Conservation (phyloP, 1,140 invertebrate genomes). For the Contarinia nasturtii region DNA sequence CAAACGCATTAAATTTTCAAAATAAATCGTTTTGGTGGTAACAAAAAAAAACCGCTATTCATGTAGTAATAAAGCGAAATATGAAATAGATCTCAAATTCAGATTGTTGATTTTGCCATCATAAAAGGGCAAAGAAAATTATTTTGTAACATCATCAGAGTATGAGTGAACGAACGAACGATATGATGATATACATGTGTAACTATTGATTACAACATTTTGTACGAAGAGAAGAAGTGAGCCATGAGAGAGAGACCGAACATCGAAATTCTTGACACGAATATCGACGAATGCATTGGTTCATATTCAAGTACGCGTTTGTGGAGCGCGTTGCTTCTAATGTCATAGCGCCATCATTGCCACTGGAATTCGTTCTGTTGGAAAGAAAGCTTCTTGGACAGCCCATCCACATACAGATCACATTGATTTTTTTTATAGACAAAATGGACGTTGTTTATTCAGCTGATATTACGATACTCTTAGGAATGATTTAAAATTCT, state of each 20-base stretch:
- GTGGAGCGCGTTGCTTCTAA: constrained; percentile 10
- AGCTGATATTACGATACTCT: not conserved
- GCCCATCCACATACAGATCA: constrained; percentile 13
- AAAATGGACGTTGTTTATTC: constrained; percentile 13
- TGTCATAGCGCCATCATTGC: constrained; percentile 10
- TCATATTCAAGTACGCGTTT: not conserved
- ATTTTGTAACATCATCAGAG: constrained; percentile 1
- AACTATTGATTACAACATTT: constrained; percentile 17
- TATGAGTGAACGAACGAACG: not conserved
- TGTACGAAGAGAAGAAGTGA: constrained; percentile 2
- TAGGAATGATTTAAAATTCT: too few relatives aligned
- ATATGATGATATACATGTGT: constrained; percentile 13
- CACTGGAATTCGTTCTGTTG: constrained; percentile 5
- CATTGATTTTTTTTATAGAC: constrained; percentile 16
- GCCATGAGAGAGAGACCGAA: not conserved
- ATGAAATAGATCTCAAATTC: not conserved
- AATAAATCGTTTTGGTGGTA: not conserved
- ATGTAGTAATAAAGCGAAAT: too few relatives aligned
- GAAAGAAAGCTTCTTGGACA: constrained; percentile 14
- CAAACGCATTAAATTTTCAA: not conserved
- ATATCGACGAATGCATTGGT: too few relatives aligned
- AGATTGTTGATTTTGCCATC: not conserved
- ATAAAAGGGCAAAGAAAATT: not conserved
- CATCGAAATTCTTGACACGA: too few relatives aligned
- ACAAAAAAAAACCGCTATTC: too few relatives aligned